Conservation (phyloP, 2,797 vertebrate species). For the Microctenopoma lineatum region DNA sequence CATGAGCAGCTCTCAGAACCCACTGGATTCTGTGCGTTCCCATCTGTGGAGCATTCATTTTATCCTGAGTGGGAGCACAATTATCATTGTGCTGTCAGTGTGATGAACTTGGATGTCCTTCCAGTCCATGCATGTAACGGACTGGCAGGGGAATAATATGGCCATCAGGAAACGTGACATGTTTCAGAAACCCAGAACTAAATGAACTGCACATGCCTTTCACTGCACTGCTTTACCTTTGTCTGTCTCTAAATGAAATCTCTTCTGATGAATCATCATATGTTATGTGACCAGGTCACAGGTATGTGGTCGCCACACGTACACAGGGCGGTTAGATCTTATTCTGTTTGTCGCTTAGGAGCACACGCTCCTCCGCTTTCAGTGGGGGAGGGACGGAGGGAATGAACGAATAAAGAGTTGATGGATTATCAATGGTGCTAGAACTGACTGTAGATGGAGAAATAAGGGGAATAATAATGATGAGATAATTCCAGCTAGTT, state of each 20-base stretch:
- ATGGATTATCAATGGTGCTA: not conserved
- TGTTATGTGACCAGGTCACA: slow-evolving; percentile 4
- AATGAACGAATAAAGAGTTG: slow-evolving; percentile 8
- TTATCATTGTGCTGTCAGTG: slow-evolving; percentile 8
- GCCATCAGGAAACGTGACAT: slow-evolving; percentile 14
- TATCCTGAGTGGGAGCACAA: slow-evolving; percentile 3
- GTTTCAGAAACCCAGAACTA: slow-evolving; percentile 3
- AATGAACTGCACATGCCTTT: slow-evolving; percentile 19
- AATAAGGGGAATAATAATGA: not conserved
- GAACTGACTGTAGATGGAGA: not conserved
- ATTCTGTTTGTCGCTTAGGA: not conserved
- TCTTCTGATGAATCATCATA: slow-evolving; percentile 19
- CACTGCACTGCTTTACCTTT: slow-evolving; percentile 3
- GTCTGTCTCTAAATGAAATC: slow-evolving; percentile 1
- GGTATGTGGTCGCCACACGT: not conserved
- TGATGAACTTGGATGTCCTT: slow-evolving; percentile 23
- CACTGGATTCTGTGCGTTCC: slow-evolving; percentile 11
- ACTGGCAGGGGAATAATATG: slow-evolving; percentile 10
- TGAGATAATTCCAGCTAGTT: slow-evolving; percentile 6
- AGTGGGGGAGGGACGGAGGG: not conserved
- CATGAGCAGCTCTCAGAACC: not conserved
- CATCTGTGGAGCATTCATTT: not conserved
- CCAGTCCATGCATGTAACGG: slow-evolving; percentile 7
- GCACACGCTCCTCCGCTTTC: not conserved
- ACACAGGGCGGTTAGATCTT: not conserved